Evolutionary conservation across 2,797 vertebrate genomes (phyloP).

Genomic region (Amazona finschi): DNA sequence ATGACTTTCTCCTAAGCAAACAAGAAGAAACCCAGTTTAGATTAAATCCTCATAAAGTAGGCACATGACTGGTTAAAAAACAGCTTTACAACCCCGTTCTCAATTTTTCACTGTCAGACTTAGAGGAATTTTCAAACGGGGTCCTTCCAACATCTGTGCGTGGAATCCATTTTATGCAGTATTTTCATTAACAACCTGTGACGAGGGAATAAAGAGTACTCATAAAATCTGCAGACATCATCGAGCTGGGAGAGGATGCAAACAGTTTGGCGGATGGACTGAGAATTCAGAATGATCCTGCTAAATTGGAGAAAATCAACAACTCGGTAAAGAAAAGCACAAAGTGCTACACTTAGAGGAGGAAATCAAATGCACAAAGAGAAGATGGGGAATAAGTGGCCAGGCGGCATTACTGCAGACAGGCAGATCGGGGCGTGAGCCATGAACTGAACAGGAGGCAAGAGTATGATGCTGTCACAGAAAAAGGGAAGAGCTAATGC

Average conservation of each 20-base stretch:
- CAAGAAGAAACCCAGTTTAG: background rate
- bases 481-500: background rate
- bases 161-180: slow-evolving; percentile 58
- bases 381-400: slow-evolving; percentile 40
- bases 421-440: background rate
- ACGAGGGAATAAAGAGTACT: slow-evolving; percentile 62
- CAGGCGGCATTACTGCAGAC: background rate
- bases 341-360: slow-evolving; percentile 49
- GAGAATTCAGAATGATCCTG: slow-evolving; percentile 59
- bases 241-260: slow-evolving; percentile 63
- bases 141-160: slow-evolving; percentile 49
- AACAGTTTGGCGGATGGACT: slow-evolving; percentile 60
- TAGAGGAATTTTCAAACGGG: background rate
- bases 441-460: background rate
- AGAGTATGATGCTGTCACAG: background rate
- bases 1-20: background rate
- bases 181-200: slow-evolving; percentile 69
- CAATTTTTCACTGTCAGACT: background rate
- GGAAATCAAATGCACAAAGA: slow-evolving; percentile 58
- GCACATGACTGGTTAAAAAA: background rate
- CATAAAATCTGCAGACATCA: slow-evolving; percentile 67
- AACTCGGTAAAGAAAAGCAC: slow-evolving; percentile 50
- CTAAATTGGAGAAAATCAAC: slow-evolving; percentile 64
- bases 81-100: background rate
- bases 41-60: background rate